These are phyloP conservation scores for Glyptemys insculpta DNA, from an alignment of 2,797 vertebrate genomes.

Conservation along the genomic window DNA sequence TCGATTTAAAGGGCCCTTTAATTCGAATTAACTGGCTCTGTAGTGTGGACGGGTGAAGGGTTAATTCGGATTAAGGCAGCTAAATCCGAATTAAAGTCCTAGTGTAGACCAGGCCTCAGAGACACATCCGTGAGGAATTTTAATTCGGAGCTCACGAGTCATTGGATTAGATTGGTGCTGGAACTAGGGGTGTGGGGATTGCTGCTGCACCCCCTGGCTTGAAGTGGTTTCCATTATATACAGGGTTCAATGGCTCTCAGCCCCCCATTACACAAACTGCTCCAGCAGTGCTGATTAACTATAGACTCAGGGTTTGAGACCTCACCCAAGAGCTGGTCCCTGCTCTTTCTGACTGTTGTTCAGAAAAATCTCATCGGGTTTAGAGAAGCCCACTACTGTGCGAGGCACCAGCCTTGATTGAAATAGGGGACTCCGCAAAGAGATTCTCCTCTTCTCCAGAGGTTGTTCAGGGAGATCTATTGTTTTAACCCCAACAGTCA, in stretches of 20 bases:
- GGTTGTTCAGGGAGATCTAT: neutral
- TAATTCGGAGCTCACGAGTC: neutral
- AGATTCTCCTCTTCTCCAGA: neutral
- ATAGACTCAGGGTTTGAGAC: neutral
- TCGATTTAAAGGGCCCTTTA: too few relatives aligned
- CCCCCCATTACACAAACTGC: too few relatives aligned
- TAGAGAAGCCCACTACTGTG: neutral
- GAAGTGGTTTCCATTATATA: too few relatives aligned
- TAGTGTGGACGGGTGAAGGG: too few relatives aligned
- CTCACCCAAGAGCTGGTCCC: neutral
- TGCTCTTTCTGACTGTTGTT: neutral
- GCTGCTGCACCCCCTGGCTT: too few relatives aligned
- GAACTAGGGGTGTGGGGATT: too few relatives aligned
- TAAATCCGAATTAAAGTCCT: too few relatives aligned
- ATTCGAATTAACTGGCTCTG: too few relatives aligned
- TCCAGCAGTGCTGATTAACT: neutral
- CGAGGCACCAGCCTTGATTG: neutral
- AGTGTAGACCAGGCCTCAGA: too few relatives aligned
- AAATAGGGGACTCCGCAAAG: neutral
- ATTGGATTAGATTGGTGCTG: neutral
- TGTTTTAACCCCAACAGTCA: slow-evolving; percentile 36
- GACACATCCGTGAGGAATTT: neutral
- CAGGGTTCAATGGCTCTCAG: too few relatives aligned
- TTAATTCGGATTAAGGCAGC: too few relatives aligned
- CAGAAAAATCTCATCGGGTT: neutral